Evolutionary conservation across 2,888 invertebrate genomes (phyloP).

Genomic region (Platycnemis pennipes): DNA sequence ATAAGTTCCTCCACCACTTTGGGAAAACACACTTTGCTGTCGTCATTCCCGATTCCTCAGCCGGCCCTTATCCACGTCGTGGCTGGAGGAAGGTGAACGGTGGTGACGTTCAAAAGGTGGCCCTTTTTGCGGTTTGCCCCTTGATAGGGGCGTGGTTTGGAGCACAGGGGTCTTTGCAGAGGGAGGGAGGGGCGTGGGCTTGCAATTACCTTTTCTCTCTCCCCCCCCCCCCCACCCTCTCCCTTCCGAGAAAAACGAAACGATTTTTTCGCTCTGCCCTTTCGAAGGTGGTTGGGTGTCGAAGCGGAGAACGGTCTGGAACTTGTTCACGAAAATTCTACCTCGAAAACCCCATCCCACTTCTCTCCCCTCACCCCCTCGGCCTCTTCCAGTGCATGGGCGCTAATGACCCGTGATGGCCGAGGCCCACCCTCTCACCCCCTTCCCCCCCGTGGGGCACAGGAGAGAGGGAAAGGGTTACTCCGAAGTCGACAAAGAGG

Average conservation of each 20-base stretch:
- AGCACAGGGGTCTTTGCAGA: background rate
- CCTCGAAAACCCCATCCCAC: background rate
- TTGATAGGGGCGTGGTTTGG: too few species aligned
- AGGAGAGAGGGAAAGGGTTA: background rate
- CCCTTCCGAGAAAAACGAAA: conserved; percentile 2
- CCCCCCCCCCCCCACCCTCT: background rate
- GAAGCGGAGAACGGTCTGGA: background rate
- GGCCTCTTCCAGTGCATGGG: background rate
- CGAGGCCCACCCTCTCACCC: too few species aligned
- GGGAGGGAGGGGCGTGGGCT: background rate
- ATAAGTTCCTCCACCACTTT: too few species aligned
- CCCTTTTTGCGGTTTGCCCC: too few species aligned
- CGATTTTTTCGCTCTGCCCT: background rate
- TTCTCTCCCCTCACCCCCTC: background rate
- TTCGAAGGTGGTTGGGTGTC: background rate
- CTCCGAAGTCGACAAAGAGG: background rate
- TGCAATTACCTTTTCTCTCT: background rate
- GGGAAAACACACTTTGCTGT: too few species aligned
- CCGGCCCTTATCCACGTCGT: too few species aligned
- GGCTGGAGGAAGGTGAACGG: too few species aligned
- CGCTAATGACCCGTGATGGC: background rate
- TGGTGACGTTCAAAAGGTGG: too few species aligned
- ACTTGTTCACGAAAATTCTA: background rate
- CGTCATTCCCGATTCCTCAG: too few species aligned
- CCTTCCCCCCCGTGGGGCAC: background rate